These are phyloP conservation scores for Macrotus californicus DNA, from an alignment of 2,113 vertebrate species.

Conservation along the genomic window DNA sequence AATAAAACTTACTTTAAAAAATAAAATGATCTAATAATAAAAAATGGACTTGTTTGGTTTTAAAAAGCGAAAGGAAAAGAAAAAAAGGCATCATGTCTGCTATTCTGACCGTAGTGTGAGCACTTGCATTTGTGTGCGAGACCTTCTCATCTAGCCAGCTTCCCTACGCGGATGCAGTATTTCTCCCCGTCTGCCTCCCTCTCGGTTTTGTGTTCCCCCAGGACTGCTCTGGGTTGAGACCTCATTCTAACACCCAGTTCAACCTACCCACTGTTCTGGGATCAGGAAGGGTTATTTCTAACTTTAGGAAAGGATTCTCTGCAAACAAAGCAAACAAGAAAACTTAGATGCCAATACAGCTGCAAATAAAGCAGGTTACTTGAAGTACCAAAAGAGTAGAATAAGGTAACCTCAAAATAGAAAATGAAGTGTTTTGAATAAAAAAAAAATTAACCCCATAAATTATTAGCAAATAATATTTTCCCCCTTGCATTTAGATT, in stretches of 20 bases:
- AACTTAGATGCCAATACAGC: neutral
- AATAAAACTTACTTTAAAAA: no score
- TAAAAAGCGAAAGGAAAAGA: neutral
- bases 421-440: neutral
- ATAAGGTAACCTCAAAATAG: neutral
- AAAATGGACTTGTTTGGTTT: neutral
- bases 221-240: neutral
- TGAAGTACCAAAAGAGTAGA: neutral
- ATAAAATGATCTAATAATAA: no score
- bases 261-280: neutral
- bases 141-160: neutral
- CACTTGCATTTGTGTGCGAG: no score
- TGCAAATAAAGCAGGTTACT: neutral
- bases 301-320: neutral
- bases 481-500: neutral
- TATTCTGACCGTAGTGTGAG: no score
- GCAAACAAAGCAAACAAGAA: neutral
- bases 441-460: neutral
- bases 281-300: neutral
- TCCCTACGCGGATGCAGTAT: rapidly evolving
- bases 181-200: neutral
- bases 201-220: neutral
- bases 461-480: neutral
- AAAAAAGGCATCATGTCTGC: no score
- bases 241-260: neutral